A percentile compares a stretch with the other conserved stretches of the same genome.
Evolutionary conservation across 1,140 invertebrate genomes (phyloP).

Genomic region (Solen grandis): DNA sequence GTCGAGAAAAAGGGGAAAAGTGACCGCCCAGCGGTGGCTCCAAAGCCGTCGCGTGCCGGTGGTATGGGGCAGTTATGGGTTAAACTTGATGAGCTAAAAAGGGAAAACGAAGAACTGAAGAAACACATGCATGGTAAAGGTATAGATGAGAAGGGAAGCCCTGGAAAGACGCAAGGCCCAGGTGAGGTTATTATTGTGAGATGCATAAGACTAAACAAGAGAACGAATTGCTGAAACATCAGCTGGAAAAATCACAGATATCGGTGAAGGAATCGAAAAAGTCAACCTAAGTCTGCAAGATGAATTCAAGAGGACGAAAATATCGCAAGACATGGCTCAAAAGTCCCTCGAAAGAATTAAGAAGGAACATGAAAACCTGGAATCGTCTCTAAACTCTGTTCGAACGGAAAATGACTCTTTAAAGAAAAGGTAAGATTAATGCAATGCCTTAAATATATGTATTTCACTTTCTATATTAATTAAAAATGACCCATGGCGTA

Average conservation of each 20-base stretch:
- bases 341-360: conserved; percentile 70
- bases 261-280: conserved; percentile 69
- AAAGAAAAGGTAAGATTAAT: conserved; percentile 74
- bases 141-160: conserved; percentile 61
- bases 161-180: conserved; percentile 66
- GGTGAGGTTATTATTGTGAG: conserved; percentile 71
- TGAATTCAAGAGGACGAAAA: conserved; percentile 73
- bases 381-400: conserved; percentile 62
- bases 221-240: conserved; percentile 67
- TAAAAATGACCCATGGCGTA: too few relatives aligned
- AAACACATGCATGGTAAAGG: conserved; percentile 55
- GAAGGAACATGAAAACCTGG: conserved; percentile 69
- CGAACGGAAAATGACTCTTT: conserved; percentile 72
- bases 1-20: conserved; percentile 58
- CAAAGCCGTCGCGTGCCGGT: conserved; percentile 46
- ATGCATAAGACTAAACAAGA: conserved; percentile 68
- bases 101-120: conserved; percentile 75
- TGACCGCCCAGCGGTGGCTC: conserved; percentile 30
- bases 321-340: conserved; percentile 71
- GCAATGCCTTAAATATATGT: too few relatives aligned
- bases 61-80: conserved; percentile 78
- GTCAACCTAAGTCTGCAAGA: conserved; percentile 69
- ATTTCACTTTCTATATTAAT: too few relatives aligned
- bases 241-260: conserved; percentile 70
- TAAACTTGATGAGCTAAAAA: conserved; percentile 76